Conservation (phyloP, 2,888 invertebrate genomes). For the Drosophila pullipes region DNA sequence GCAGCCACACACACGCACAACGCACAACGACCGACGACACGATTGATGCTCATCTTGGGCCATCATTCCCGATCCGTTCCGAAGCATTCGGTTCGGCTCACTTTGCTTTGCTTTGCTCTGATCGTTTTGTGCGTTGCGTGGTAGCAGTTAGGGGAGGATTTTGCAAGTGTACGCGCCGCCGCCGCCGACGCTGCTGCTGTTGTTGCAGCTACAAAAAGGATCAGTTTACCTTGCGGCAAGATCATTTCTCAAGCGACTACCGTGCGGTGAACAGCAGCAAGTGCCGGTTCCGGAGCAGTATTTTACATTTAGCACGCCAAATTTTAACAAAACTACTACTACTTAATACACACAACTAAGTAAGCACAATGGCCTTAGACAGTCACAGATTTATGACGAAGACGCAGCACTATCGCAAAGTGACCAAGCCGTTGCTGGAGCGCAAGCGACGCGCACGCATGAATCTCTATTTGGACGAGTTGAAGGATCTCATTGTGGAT, state of each 20-base stretch:
- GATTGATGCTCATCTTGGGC: slow-evolving; percentile 67
- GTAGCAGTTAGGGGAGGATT: slow-evolving; percentile 80
- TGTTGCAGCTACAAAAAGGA: slow-evolving; percentile 83
- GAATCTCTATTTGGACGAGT: slow-evolving; percentile 95
- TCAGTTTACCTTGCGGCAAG: slow-evolving; percentile 83
- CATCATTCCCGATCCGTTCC: slow-evolving; percentile 44
- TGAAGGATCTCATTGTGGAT: slow-evolving; percentile 94
- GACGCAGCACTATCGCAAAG: slow-evolving; percentile 97
- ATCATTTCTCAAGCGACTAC: slow-evolving; percentile 84
- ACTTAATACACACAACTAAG: slow-evolving; percentile 13
- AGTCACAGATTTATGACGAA: slow-evolving; percentile 88
- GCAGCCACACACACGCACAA: slow-evolving; percentile 53
- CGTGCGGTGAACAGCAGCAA: slow-evolving; percentile 80
- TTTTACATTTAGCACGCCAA: slow-evolving; percentile 22
- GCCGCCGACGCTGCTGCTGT: slow-evolving; percentile 47
- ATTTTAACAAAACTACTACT: slow-evolving; percentile 16
- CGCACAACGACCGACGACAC: slow-evolving; percentile 48
- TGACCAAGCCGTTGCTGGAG: slow-evolving; percentile 96
- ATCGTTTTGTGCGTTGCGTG: slow-evolving; percentile 65
- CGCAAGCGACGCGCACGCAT: slow-evolving; percentile 95
- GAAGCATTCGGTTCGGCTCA: slow-evolving; percentile 28
- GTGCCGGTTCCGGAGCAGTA: slow-evolving; percentile 25
- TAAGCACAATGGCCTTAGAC: slow-evolving; percentile 82
- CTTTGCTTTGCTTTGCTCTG: slow-evolving; percentile 26
- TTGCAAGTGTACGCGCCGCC: slow-evolving; percentile 68